Percentiles rank a stretch among this genome's conserved stretches.
Evolutionary conservation across 2,888 invertebrate species (phyloP).

Genomic region (Eupsilia transversa): DNA sequence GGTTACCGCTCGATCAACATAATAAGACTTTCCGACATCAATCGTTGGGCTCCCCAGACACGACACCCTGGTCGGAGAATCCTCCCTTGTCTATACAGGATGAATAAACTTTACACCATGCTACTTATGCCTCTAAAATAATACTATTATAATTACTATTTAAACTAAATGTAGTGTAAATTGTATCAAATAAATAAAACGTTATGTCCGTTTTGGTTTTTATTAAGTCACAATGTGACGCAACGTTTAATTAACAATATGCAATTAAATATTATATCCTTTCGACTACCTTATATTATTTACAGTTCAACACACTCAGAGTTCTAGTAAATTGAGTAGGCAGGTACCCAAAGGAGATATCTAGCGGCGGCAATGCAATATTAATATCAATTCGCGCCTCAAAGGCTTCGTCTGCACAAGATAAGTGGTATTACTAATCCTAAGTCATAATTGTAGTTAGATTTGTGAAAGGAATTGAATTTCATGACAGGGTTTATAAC

Average conservation of each 20-base stretch:
- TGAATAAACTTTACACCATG: no score
- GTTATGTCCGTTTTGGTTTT: no score
- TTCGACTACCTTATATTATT: not conserved
- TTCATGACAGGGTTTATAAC: not conserved
- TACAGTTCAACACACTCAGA: not conserved
- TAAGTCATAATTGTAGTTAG: not conserved
- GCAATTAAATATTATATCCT: not conserved
- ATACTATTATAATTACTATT: no score
- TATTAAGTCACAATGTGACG: no score
- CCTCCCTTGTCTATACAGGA: no score
- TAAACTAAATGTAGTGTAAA: no score
- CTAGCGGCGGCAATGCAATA: not conserved
- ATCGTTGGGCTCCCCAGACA: no score
- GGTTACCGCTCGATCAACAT: no score
- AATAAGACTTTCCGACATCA: no score
- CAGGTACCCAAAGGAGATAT: not conserved
- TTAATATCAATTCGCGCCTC: not conserved
- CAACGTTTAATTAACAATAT: not conserved
- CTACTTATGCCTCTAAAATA: no score
- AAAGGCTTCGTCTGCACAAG: not conserved
- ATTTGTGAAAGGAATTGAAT: not conserved
- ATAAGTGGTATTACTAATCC: not conserved
- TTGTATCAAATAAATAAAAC: no score
- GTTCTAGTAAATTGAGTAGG: not conserved
- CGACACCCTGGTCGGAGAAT: no score